Percentiles rank a stretch among this genome's conserved stretches.
Evolutionary conservation across 2,113 vertebrate species (phyloP).

Genomic region (Cacatua alba): DNA sequence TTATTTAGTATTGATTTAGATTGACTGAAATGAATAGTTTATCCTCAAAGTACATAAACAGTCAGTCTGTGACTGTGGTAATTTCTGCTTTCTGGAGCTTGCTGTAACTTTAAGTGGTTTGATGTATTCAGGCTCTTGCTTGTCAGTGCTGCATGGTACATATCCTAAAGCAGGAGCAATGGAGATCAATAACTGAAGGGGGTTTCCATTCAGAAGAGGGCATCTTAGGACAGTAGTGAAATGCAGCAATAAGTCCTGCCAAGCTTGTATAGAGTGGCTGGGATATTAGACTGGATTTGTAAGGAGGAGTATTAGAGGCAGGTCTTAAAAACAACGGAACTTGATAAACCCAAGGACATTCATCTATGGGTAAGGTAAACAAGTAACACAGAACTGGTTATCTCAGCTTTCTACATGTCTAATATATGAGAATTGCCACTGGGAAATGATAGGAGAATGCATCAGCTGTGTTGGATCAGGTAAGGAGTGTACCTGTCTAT

Average conservation of each 20-base stretch:
- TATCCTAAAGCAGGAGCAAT: not conserved
- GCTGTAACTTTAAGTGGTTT: not conserved
- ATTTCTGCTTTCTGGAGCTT: not conserved
- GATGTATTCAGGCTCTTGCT: not conserved
- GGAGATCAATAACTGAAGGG: not conserved
- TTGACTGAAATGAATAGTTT: not conserved
- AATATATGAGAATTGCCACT: not conserved
- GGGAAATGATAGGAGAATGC: accelerated
- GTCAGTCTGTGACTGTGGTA: not conserved
- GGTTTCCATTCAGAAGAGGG: not conserved
- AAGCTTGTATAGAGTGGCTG: not conserved
- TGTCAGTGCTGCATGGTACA: not conserved
- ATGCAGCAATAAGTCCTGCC: not conserved
- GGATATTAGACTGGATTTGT: not conserved
- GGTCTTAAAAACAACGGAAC: not conserved
- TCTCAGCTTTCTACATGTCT: not conserved
- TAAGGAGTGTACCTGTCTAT: accelerated
- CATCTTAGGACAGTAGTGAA: not conserved
- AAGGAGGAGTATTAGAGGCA: not conserved
- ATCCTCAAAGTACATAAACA: not conserved
- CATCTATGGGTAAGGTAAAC: not conserved
- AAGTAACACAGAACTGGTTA: not conserved
- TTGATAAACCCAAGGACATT: not conserved
- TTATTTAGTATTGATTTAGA: not conserved
- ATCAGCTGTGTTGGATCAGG: not conserved